Conservation (phyloP, 1,140 invertebrate genomes). For the Cotesia vestalis region DNA sequence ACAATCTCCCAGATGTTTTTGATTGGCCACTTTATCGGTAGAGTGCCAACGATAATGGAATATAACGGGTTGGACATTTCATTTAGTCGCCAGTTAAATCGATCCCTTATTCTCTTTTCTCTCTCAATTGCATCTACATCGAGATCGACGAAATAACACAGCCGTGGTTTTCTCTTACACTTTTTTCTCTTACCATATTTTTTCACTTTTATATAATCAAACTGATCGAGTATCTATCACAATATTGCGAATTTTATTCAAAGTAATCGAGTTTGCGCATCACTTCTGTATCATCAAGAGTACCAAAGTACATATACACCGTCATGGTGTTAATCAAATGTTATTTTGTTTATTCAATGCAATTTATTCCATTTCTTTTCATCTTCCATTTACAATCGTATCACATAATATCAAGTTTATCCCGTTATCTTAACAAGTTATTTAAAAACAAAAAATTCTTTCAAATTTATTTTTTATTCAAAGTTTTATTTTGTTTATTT, state of each 20-base stretch:
- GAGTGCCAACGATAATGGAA: conserved; percentile 34
- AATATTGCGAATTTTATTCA: conserved; percentile 29
- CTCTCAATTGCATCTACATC: conserved; percentile 1
- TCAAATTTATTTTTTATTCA: too few relatives aligned
- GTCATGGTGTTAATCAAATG: too few relatives aligned
- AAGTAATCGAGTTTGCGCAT: not conserved
- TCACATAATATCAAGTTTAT: too few relatives aligned
- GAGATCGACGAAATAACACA: too few relatives aligned
- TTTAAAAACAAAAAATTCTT: too few relatives aligned
- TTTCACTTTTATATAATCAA: not conserved
- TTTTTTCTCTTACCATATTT: conserved; percentile 25
- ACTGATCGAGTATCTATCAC: conserved; percentile 8
- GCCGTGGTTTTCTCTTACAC: not conserved
- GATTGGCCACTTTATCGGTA: conserved; percentile 39
- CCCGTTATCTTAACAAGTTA: too few relatives aligned
- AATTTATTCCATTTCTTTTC: too few relatives aligned
- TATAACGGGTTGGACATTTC: conserved; percentile 30
- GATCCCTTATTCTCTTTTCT: conserved; percentile 6
- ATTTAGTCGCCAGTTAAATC: conserved; percentile 5
- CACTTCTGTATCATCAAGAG: not conserved
- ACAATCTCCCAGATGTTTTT: conserved; percentile 37
- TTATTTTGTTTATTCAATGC: too few relatives aligned
- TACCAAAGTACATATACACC: too few relatives aligned
- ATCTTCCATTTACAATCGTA: too few relatives aligned
- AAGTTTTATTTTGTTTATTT: too few relatives aligned